Base-by-base conservation (phyloP, 1,140 invertebrate species). In the Orius insidiosus region DNA sequence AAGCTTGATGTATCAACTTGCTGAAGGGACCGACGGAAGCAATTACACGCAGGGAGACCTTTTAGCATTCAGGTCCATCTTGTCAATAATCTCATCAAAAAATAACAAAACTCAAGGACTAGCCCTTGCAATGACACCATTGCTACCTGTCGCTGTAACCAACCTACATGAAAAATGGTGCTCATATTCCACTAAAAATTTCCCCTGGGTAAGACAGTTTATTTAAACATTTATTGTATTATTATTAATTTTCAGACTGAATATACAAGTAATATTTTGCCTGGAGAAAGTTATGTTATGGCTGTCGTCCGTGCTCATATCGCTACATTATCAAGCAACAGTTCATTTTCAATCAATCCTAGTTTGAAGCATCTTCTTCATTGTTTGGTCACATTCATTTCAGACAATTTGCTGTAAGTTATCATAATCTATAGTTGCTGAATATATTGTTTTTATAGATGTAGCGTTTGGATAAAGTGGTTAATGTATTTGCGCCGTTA, bases 241-340 rank as follows among this genome's bases (percentile, higher is more conserved):
- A 8, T 54, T 56, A 49, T 46, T 37, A 67, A 66, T 33, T 68
- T 67, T 33, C 59, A 84, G 80, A 72, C 72, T 36, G 72, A 74
- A 4, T 82, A 78, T 57, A 70, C 75, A 11, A 78, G 74, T 53
- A 82, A 89, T 57, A 76, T 85, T 5, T 78, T 88, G 52, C 84
- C 84, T 15, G 76, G 78, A 0, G 85, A 89, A 58, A 85, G 76
- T 55, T 85, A 82, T 50, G 71, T 86, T 5, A 64, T 78, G 48
- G 70, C 70, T 18, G 59, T 69, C 31, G 55, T 68, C 18, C 57
- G 57, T 45, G 45, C 52, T 9, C 56, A 57, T 33, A 56, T 64
- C 10, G 56, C 56, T 10, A 53, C 58, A 5, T 50, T 68, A 40
- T 62, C 64, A 47, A 59, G 58, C 33, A 61, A 67, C 43, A 31